phyloP scores from a whole-genome alignment of 2,888 invertebrate species.

The Clepsis dumicolana region DNA sequence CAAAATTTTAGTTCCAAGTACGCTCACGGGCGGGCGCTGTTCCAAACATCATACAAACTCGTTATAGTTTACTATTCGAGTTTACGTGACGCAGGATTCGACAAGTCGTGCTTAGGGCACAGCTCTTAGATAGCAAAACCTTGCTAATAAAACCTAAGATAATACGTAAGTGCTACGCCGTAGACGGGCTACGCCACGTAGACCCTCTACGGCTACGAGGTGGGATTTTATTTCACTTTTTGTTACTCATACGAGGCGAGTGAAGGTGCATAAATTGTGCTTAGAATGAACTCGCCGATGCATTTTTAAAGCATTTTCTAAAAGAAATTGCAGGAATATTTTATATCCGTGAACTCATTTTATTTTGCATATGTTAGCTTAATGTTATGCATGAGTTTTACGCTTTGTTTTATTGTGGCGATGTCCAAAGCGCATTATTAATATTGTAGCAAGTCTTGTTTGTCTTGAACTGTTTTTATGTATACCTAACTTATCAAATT shows the following conservation, averaged over 20 bases:
- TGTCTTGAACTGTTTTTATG: not conserved
- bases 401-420: not conserved
- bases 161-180: conserved; percentile 33
- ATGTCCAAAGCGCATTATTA: not conserved
- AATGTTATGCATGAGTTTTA: conserved; percentile 23
- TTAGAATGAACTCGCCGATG: conserved; percentile 41
- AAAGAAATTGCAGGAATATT: conserved; percentile 38
- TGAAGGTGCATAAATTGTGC: conserved; percentile 43
- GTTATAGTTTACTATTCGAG: too few species aligned
- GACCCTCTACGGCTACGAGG: conserved; percentile 27
- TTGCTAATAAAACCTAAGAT: conserved; percentile 21
- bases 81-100: too few species aligned
- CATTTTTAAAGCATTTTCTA: conserved; percentile 39
- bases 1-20: too few species aligned
- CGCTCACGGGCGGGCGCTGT: too few species aligned
- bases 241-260: conserved; percentile 37
- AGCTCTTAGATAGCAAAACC: not conserved
- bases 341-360: conserved; percentile 33
- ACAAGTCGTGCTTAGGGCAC: too few species aligned
- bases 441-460: too few species aligned
- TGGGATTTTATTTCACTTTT: conserved; percentile 39
- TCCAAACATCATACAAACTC: too few species aligned
- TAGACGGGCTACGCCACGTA: conserved; percentile 36
- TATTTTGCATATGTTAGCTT: conserved; percentile 17
- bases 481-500: too few species aligned